Base-by-base conservation (phyloP, 37 sponge, comb jelly and placozoan genomes). In the Ianthella basta region DNA sequence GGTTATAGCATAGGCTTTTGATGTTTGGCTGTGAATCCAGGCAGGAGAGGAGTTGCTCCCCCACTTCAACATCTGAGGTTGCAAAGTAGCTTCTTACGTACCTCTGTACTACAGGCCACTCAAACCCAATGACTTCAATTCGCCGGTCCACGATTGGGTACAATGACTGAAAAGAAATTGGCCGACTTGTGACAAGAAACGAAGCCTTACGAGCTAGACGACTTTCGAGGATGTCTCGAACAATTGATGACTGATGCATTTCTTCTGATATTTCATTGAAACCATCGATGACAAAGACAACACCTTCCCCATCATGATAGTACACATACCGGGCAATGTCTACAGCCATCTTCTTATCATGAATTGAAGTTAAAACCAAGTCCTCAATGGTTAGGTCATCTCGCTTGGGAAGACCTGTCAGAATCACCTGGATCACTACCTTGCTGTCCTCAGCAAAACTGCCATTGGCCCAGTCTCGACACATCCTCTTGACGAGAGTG, bases 61-160 rank as follows among this genome's bases (percentile, higher is more conserved):
- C 64, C 29, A 61, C 64, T 29, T 4, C 24, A 13, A 4, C 29
- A 61, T n/a, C 24, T 61, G 64, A 61, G 25, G 24, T 27, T 61
- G 25, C 64, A 61, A 29, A 61, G 64, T 61, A 61, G 25, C 10
- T 12, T 61, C 12, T 10, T 10, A 61, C 29, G 64, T 29, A 61
- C 64, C 10, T n/a, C 64, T 61, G 2, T 5, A 61, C 10, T 27
- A 13, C 64, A 29, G 3, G 10, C 64, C 10, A 2, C 29, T 2
- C 64, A 61, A 61, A 61, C 29, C 64, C 64, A 61, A 4, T 61
- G 25, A 61, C 64, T 27, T 61, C 64, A 10, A 61, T 61, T n/a
- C 64, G 64, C 29, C 64, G 24, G 24, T 61, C 64, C 29, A 61
- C 29, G 10, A 29, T 3, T n/a, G 24, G 25, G 10, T 61, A 27